A percentile compares a stretch with the other conserved stretches of the same genome.
phyloP scores from a whole-genome alignment of 2,113 vertebrate species.

The Lepus europaeus region DNA sequence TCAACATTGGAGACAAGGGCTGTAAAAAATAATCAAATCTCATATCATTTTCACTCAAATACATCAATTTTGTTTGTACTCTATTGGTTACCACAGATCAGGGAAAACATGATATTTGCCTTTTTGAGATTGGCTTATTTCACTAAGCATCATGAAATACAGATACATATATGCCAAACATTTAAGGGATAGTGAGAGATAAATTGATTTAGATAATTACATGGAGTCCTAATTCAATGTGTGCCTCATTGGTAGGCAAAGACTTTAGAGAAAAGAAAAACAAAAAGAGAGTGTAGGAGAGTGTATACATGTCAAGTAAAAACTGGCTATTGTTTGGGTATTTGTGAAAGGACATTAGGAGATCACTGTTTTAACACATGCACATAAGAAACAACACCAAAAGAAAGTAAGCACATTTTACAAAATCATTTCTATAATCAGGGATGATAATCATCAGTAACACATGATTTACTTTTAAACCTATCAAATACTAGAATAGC shows the following conservation, averaged over 20 bases:
- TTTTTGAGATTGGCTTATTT: too few relatives aligned
- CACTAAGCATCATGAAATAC: neutral
- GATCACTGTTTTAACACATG: slow-evolving; percentile 69
- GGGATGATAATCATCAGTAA: neutral
- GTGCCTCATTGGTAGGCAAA: neutral
- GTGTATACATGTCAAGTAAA: neutral
- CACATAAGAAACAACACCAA: slow-evolving; percentile 68
- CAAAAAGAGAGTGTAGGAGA: neutral
- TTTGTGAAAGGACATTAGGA: slow-evolving; percentile 59
- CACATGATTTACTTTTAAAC: neutral
- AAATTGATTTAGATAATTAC: slow-evolving; percentile 48
- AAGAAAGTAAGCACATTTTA: slow-evolving; percentile 34
- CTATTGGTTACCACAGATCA: too few relatives aligned
- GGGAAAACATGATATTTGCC: too few relatives aligned
- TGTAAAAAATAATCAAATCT: too few relatives aligned
- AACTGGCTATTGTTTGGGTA: slow-evolving; percentile 55
- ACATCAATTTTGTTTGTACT: too few relatives aligned
- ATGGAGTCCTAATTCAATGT: slow-evolving; percentile 4
- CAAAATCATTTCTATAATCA: neutral
- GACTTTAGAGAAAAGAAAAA: slow-evolving; percentile 3
- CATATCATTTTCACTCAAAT: too few relatives aligned
- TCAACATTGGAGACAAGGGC: too few relatives aligned
- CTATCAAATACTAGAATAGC: neutral
- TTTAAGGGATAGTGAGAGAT: neutral
- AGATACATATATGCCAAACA: neutral